These are phyloP conservation scores for Calidris pugnax DNA, from an alignment of 2,113 vertebrate genomes.

Conservation along the genomic window DNA sequence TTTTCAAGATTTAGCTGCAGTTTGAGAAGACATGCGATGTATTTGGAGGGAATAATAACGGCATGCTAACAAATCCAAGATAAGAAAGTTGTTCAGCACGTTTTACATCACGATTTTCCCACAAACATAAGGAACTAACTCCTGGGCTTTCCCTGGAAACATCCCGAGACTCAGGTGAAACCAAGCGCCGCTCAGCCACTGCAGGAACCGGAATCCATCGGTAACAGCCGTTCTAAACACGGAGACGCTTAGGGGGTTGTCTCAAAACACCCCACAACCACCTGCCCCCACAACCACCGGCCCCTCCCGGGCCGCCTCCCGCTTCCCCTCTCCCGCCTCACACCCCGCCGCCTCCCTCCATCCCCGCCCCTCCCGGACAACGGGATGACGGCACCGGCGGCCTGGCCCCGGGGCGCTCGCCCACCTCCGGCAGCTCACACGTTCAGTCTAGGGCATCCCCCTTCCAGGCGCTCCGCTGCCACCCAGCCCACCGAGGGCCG, in stretches of 20 bases:
- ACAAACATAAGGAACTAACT: background rate
- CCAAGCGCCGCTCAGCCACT: rapidly evolving
- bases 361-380: background rate
- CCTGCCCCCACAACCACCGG: too few relatives aligned
- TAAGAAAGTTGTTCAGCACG: too few relatives aligned
- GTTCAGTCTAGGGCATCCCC: too few relatives aligned
- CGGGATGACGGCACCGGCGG: background rate
- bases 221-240: rapidly evolving
- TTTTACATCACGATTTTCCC: too few relatives aligned
- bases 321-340: too few relatives aligned
- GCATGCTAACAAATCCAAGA: background rate
- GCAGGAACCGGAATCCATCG: background rate
- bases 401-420: too few relatives aligned
- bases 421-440: too few relatives aligned
- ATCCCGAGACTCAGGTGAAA: background rate
- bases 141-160: background rate
- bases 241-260: rapidly evolving
- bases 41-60: rapidly evolving
- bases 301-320: background rate
- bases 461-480: too few relatives aligned
- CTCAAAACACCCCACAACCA: background rate
- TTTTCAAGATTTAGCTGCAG: background rate
- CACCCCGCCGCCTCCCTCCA: too few relatives aligned
- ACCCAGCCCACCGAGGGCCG: background rate
- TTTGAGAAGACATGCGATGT: rapidly evolving